phyloP scores from a whole-genome alignment of 2,888 invertebrate genomes.

The Acleris laterana region DNA sequence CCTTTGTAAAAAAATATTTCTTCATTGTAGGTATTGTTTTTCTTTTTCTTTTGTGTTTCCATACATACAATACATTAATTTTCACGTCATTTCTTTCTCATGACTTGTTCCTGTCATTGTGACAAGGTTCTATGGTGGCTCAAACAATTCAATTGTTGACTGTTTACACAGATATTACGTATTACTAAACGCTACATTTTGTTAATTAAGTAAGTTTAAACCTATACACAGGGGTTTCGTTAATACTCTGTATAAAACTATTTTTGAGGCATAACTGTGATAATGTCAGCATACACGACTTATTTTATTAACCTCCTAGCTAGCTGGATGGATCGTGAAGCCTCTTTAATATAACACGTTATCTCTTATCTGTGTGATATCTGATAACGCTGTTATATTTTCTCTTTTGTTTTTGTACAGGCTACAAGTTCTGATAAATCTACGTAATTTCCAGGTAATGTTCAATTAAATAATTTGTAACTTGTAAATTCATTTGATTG shows the following conservation, averaged over 20 bases:
- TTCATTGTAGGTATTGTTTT: too few species aligned
- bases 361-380: slow-evolving; percentile 33
- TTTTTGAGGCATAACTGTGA: neutral
- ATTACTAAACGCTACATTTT: too few species aligned
- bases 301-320: slow-evolving; percentile 1
- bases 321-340: slow-evolving; percentile 4
- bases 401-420: slow-evolving; percentile 31
- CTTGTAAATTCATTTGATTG: neutral
- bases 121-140: too few species aligned
- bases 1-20: too few species aligned
- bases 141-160: too few species aligned
- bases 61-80: too few species aligned
- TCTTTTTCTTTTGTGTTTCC: too few species aligned
- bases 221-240: neutral
- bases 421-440: slow-evolving; percentile 8
- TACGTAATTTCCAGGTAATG: slow-evolving; percentile 10
- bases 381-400: slow-evolving; percentile 23
- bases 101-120: too few species aligned
- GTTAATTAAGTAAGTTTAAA: too few species aligned
- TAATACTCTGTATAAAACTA: neutral
- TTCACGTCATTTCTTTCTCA: too few species aligned
- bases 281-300: neutral
- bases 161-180: too few species aligned
- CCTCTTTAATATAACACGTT: slow-evolving; percentile 15
- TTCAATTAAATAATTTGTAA: neutral